Conservation (phyloP, 2,797 vertebrate genomes). For the Molossus alvarezi region DNA sequence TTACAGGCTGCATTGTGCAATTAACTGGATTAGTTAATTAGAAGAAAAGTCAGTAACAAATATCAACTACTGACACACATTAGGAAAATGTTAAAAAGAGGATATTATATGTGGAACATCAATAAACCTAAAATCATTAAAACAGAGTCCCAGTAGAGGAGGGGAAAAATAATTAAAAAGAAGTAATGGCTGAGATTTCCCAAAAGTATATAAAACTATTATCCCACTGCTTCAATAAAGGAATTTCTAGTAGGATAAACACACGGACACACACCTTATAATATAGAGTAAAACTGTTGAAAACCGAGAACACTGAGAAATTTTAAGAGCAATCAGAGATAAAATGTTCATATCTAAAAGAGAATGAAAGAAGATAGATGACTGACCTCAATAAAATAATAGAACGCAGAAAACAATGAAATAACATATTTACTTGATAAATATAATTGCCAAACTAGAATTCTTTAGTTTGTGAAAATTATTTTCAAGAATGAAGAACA, state of each 20-base stretch:
- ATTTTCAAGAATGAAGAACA: neutral
- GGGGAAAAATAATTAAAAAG: neutral
- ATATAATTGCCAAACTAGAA: neutral
- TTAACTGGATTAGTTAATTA: neutral
- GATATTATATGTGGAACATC: neutral
- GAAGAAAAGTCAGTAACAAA: neutral
- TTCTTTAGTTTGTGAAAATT: constrained; percentile 37
- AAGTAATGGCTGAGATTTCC: neutral
- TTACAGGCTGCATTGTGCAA: neutral
- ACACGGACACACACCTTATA: neutral
- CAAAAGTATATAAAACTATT: neutral
- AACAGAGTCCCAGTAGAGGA: neutral
- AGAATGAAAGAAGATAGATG: neutral
- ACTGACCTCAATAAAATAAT: neutral
- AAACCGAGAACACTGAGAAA: neutral
- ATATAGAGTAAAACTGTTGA: neutral
- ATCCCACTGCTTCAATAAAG: neutral
- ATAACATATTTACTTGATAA: neutral
- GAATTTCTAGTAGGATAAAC: neutral
- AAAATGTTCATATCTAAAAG: neutral
- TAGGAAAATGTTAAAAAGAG: neutral
- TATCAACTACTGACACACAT: neutral
- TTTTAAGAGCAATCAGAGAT: neutral
- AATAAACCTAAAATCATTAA: neutral
- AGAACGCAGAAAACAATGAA: neutral